Evolutionary conservation across 1,140 invertebrate genomes (phyloP).

Genomic region (Telenomus remus): DNA sequence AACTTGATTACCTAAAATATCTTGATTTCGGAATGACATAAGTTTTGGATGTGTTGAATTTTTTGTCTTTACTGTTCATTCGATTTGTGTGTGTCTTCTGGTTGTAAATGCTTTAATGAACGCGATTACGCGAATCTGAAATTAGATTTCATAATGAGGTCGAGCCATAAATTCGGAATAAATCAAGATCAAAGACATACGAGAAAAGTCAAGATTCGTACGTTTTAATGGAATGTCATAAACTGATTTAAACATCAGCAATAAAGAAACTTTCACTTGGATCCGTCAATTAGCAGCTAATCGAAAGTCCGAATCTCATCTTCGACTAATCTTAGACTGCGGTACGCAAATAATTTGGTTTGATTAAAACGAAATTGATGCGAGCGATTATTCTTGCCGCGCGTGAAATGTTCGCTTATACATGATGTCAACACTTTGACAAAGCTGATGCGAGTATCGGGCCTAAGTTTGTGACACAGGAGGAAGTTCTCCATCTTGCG

Average conservation of each 20-base stretch:
- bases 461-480: constrained; percentile 41
- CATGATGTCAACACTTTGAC: constrained; percentile 42
- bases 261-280: constrained; percentile 25
- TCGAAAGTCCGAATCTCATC: constrained; percentile 25
- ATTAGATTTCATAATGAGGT: constrained; percentile 16
- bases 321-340: constrained; percentile 22
- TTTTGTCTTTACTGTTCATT: too few species aligned
- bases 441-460: constrained; percentile 45
- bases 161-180: constrained; percentile 18
- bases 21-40: too few species aligned
- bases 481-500: constrained; percentile 57
- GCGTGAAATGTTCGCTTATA: constrained; percentile 10
- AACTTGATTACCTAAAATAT: too few species aligned
- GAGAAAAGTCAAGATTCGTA: constrained; percentile 8
- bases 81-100: background rate
- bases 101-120: background rate
- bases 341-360: constrained; percentile 30
- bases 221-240: constrained; percentile 17
- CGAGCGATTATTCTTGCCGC: constrained; percentile 34
- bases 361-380: constrained; percentile 32
- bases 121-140: background rate
- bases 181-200: constrained; percentile 35
- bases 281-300: constrained; percentile 28
- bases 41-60: too few species aligned
- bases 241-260: constrained; percentile 20